Evolutionary conservation across 2,113 vertebrate species (phyloP).

Genomic region (Neomonachus schauinslandi): DNA sequence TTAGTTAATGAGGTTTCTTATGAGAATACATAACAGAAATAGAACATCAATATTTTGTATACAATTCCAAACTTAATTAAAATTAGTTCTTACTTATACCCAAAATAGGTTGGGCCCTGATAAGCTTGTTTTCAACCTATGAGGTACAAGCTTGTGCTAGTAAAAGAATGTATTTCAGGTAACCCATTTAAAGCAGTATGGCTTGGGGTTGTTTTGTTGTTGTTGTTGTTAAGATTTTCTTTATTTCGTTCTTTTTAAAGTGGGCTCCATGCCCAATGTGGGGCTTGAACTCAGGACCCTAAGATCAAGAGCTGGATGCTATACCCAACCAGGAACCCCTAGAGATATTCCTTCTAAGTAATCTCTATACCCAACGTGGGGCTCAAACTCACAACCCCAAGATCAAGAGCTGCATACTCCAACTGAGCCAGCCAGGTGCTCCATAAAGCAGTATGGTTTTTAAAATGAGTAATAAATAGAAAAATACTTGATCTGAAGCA

Average conservation of each 20-base stretch:
- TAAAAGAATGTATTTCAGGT: neutral
- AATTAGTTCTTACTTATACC: neutral
- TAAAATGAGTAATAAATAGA: neutral
- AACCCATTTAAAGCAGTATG: constrained; percentile 1
- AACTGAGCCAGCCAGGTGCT: neutral
- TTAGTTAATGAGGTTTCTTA: neutral
- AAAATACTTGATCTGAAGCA: neutral
- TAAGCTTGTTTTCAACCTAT: neutral
- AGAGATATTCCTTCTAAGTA: neutral
- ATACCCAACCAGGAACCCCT: neutral
- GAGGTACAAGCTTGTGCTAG: neutral
- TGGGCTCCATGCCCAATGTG: neutral
- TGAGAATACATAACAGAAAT: constrained; percentile 1
- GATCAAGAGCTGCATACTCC: neutral
- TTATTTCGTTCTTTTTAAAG: neutral
- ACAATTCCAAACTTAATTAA: constrained; percentile 21
- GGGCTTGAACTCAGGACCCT: neutral
- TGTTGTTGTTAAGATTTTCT: neutral
- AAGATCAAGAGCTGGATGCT: neutral
- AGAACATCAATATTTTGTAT: constrained; percentile 39
- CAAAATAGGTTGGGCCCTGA: neutral
- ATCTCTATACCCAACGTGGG: neutral
- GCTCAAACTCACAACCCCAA: neutral
- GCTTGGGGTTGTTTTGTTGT: neutral
- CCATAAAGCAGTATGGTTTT: neutral